Conservation (phyloP, 2,888 invertebrate species). For the Cordilura impudica region DNA sequence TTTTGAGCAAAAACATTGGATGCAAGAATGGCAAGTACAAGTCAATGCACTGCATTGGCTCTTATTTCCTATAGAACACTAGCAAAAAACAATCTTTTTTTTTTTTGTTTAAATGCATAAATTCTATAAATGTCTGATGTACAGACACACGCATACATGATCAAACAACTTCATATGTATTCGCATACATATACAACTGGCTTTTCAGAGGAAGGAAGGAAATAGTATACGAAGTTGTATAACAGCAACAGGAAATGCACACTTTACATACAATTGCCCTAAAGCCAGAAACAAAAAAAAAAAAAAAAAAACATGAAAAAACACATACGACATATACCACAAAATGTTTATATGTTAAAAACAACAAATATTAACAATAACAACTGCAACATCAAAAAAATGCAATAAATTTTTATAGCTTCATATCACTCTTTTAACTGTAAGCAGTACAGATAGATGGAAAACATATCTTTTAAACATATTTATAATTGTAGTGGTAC, state of each 20-base stretch:
- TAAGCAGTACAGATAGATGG: neutral
- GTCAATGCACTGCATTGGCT: slow-evolving; percentile 26
- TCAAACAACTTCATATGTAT: neutral
- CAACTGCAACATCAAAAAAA: neutral
- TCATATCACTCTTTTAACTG: slow-evolving; percentile 34
- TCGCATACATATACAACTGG: slow-evolving; percentile 24
- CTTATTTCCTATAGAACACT: slow-evolving; percentile 13
- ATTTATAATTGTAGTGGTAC: slow-evolving; percentile 23
- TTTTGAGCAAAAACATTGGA: neutral
- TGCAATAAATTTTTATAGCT: slow-evolving; percentile 43
- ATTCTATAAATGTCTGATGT: slow-evolving; percentile 3
- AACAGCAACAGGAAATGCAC: slow-evolving; percentile 62
- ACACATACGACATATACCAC: slow-evolving; percentile 32
- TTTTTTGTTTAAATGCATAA: slow-evolving; percentile 21
- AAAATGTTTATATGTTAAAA: slow-evolving; percentile 29
- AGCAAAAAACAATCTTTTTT: neutral
- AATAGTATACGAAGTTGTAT: slow-evolving; percentile 61
- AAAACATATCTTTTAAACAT: slow-evolving; percentile 3
- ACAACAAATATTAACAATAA: neutral
- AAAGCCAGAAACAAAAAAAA: slow-evolving; percentile 39
- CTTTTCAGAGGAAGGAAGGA: slow-evolving; percentile 58
- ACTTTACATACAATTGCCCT: slow-evolving; percentile 61
- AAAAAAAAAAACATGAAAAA: slow-evolving; percentile 10
- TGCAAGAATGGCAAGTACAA: neutral
- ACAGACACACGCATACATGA: neutral